Base-by-base conservation (phyloP, 2,113 vertebrate genomes). In the Eubucco bourcierii region DNA sequence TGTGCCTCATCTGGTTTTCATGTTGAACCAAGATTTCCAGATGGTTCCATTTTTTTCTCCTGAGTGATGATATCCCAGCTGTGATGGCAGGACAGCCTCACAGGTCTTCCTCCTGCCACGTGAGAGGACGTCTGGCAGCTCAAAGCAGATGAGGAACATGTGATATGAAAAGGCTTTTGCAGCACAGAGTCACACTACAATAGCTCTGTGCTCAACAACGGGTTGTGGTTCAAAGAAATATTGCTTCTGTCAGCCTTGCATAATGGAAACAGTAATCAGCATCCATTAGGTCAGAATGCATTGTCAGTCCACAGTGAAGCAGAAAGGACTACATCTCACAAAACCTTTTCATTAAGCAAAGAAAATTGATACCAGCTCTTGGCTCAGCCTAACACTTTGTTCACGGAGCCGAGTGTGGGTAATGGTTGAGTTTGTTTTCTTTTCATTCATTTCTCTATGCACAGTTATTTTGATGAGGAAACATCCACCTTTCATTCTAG, bases 181-280 rank as follows among this genome's bases (percentile, higher is more conserved):
- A 66, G 75, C 31, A 23, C 21, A 24, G 55, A 91, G 87, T 90
- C 56, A 63, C 81, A 72, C 53, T 59, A 75, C 87, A 90, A 72
- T 88, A 86, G 84, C 74, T 88, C 87, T 77, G 44, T 65, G 73
- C 87, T 80, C 87, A 91, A 71, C 93, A 96, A 83, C 93, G 95
- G 93, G 94, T 95, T 92, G 93, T 88, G 91, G 94, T 91, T 75
- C 2, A 41, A 88, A 90, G 87, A 96, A 95, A 93, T 96, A 93
- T 68, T 94, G 90, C 90, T 95, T 95, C 94, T 96, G 87, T 94
- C 95, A 95, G 91, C 84, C 80, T 91, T 86, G 81, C 87, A 91
- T 96, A 94, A 96, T 94, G 73, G 85, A 85, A 96, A 88, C 61
- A 94, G 87, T 92, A 92, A 96, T 96, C 96, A 95, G 94, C 73